Percentiles rank a stretch among this genome's conserved stretches.
phyloP scores from a whole-genome alignment of 2,888 invertebrate genomes.

The Patella pellucida region DNA sequence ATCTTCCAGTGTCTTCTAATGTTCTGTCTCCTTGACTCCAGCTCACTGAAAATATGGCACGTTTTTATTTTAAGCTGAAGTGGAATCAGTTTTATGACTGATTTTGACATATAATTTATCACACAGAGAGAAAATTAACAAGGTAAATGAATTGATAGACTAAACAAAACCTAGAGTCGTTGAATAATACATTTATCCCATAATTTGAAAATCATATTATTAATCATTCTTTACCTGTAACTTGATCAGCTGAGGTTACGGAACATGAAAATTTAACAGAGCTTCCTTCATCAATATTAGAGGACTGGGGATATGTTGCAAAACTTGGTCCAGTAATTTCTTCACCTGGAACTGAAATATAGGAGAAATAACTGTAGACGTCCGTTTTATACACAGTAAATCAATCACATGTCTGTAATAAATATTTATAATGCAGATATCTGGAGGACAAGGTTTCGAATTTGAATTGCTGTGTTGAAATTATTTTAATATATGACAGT shows the following conservation, averaged over 20 bases:
- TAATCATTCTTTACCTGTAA: constrained; percentile 31
- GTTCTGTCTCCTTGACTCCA: constrained; percentile 59
- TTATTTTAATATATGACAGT: no score
- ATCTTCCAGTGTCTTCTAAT: constrained; percentile 55
- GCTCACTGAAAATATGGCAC: constrained; percentile 42
- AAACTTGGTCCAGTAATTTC: constrained; percentile 84
- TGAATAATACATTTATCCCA: no score
- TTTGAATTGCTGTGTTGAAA: no score
- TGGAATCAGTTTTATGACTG: constrained; percentile 4
- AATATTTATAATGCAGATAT: no score
- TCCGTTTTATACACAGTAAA: no score
- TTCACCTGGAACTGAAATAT: constrained; percentile 83
- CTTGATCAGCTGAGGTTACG: constrained; percentile 38
- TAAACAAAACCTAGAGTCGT: no score
- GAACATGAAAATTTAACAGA: constrained; percentile 72
- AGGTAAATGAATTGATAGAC: no score
- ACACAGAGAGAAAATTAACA: no score
- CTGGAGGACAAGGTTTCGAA: no score
- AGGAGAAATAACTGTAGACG: background rate
- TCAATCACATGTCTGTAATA: no score
- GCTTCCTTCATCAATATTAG: constrained; percentile 85
- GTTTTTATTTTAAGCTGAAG: no score
- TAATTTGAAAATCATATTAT: no score
- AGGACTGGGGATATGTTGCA: constrained; percentile 89
- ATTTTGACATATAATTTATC: background rate